Evolutionary conservation across 2,113 vertebrate species (phyloP), one percentile per base, ranked within the genome.

Genomic region (Calidris pygmaea): DNA sequence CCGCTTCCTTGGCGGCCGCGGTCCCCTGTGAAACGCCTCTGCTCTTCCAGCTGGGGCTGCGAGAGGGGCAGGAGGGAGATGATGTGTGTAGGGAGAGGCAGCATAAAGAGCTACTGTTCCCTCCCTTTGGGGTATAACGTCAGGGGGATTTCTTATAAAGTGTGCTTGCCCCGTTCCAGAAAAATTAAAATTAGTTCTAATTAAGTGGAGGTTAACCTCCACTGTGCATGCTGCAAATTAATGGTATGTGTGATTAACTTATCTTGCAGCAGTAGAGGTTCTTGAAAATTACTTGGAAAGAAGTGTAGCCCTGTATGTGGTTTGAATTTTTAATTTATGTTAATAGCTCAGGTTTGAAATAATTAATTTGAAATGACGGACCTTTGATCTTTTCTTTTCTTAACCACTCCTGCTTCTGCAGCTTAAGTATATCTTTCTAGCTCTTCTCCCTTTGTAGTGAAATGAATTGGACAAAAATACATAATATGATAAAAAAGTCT

Each of bases 191-290:
- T 96, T 76, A 93, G 88, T 58, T 53, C 76, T 96, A 97, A 96
- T 97, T 94, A 97, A 95, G 86, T 89, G 78, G 92, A 94, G 77
- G 88, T 96, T 96, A 96, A 96, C 95, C 82, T 96, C 76, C 23
- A 7, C 89, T 68, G 87, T 90, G 79, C 79, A 17, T 35, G 74
- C 72, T 80, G 70, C 90, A 83, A 85, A 87, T 88, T 84, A 97
- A 87, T 91, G 82, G 70, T 68, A 92, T 77, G 63, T 58, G 85
- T 14, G 23, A 93, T 95, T 94, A 91, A 75, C 86, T 95, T 96
- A 59, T 89, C 82, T 92, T 72, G 90, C 73, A 89, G 79, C 29
- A 4, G 45, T 91, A 22, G 39, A 91, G 82, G 72, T 60, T 92
- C 79, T 92, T 96, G 76, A 76, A 92, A 95, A 93, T 88, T 21